Base-by-base conservation (phyloP, 2,888 invertebrate species). In the Dione vanillae region DNA sequence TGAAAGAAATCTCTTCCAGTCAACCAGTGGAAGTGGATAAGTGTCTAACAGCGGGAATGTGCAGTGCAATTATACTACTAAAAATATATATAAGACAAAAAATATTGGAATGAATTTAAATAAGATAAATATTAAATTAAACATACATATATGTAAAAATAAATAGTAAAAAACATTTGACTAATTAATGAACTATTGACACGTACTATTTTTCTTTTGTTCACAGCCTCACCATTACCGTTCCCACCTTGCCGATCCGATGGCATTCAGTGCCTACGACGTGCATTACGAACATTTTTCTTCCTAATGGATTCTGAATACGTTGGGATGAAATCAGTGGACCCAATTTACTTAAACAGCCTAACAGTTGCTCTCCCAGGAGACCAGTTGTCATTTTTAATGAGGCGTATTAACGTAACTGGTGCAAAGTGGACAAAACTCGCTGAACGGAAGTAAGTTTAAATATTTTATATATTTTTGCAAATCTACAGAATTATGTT, bases 391-490 rank as follows among this genome's bases (percentile, higher is more conserved):
- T 83, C 89, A n/a, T 82, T 91, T 73, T 75, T 89, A 68, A 73
- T 92, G 76, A 83, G 92, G 74, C 88, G 84, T 67, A 80, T 91
- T 51, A 92, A 91, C 68, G 91, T 90, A 19, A 92, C 91, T 11
- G 92, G 92, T 1, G 90, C 86, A 37, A 86, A 84, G 65, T 92
- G 92, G 92, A 90, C 88, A 0, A 90, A 86, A 76, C 82, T 93
- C 58, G 77, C 79, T 35, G 84, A 85, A 68, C 86, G 89, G 74
- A 89, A 85, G 92, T 92, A 78, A 68, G 81, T 71, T 41, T n/a
- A 27, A 47, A 27, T 27, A 5, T 27, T 5, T 27, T 27, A 3
- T 27, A 3, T 27, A 5, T 27, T 27, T 2, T 27, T 5, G 27
- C n/a, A n/a, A n/a, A n/a, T 27, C 27, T 27, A 27, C 27, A 27